A percentile compares a stretch with the other conserved stretches of the same genome.
phyloP scores from a whole-genome alignment of 2,113 vertebrate species.

The Etia nguti region DNA sequence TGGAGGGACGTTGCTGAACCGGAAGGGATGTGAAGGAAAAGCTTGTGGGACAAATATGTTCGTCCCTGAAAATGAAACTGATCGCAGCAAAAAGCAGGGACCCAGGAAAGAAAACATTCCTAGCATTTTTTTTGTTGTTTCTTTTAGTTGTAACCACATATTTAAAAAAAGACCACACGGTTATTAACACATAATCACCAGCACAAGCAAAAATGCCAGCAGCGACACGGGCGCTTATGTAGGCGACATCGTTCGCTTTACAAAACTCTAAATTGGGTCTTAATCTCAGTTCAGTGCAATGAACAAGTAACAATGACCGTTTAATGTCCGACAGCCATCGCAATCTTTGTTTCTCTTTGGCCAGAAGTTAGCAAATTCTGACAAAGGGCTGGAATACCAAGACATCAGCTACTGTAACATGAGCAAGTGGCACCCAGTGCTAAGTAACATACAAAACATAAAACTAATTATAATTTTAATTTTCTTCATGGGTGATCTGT shows the following conservation, averaged over 20 bases:
- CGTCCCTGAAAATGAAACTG: neutral
- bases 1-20: accelerated
- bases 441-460: neutral
- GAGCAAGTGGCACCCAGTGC: neutral
- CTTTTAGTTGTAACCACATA: neutral
- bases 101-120: accelerated
- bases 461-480: neutral
- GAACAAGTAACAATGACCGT: neutral
- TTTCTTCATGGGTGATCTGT: accelerated
- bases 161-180: accelerated
- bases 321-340: neutral
- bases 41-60: neutral
- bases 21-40: accelerated
- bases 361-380: neutral
- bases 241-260: neutral
- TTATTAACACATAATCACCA: neutral
- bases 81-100: accelerated
- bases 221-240: accelerated
- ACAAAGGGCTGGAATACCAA: neutral
- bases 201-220: neutral
- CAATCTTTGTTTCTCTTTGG: accelerated
- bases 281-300: neutral
- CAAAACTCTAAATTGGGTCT: neutral
- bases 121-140: accelerated
- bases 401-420: neutral